Evolutionary conservation across 2,113 vertebrate genomes (phyloP).

Genomic region (Nothocercus nigrocapillus): DNA sequence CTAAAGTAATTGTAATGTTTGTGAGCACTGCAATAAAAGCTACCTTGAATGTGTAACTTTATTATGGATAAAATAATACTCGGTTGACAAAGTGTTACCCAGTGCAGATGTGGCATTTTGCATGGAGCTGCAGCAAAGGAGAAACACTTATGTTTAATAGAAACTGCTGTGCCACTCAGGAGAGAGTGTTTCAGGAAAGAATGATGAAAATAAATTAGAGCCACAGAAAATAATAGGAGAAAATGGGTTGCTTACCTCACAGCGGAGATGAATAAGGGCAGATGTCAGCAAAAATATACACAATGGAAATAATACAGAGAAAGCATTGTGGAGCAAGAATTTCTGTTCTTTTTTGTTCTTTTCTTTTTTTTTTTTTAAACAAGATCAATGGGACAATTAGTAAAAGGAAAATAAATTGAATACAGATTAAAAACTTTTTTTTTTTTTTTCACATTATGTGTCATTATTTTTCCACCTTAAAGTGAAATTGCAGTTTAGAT

Average conservation of each 20-base stretch:
- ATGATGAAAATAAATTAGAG: background rate
- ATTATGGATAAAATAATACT: background rate
- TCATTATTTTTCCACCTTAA: background rate
- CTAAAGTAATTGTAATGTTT: slow-evolving; percentile 15
- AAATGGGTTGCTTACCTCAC: background rate
- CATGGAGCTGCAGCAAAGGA: background rate
- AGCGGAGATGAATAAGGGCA: background rate
- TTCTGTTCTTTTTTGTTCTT: background rate
- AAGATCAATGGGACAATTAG: background rate
- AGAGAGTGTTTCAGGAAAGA: background rate
- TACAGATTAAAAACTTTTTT: background rate
- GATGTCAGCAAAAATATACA: background rate
- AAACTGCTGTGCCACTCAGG: background rate
- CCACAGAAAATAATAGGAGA: background rate
- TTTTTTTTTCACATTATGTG: background rate
- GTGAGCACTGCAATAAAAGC: background rate
- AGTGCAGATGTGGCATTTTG: background rate
- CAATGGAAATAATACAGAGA: background rate
- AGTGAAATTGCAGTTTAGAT: background rate
- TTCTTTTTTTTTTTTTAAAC: background rate
- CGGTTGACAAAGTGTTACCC: background rate
- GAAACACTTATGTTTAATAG: background rate
- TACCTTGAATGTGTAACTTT: background rate
- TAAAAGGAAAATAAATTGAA: background rate
- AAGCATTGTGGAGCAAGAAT: background rate